Percentiles rank a stretch among this genome's conserved stretches.
phyloP scores from a whole-genome alignment of 2,113 vertebrate species.

The Salvelinus sp. region DNA sequence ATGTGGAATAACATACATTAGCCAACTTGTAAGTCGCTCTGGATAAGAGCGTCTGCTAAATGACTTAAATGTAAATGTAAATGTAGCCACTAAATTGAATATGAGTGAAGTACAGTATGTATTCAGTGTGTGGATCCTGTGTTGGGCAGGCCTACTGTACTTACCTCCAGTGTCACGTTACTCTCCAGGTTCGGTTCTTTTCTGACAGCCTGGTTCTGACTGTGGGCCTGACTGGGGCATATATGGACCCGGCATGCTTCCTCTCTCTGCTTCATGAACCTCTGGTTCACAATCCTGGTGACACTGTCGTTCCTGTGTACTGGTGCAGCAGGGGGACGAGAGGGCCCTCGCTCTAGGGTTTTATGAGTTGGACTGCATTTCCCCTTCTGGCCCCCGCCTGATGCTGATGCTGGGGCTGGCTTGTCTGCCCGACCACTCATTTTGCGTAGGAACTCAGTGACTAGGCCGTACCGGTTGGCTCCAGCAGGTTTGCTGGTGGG shows the following conservation, averaged over 20 bases:
- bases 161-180: slow-evolving; percentile 79
- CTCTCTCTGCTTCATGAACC: slow-evolving; percentile 84
- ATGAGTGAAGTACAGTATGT: not conserved
- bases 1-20: no score
- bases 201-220: slow-evolving; percentile 55
- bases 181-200: slow-evolving; percentile 68
- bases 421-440: slow-evolving; percentile 88
- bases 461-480: slow-evolving; percentile 84
- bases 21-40: no score
- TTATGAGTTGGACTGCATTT: slow-evolving; percentile 59
- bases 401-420: slow-evolving; percentile 44
- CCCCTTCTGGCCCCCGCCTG: slow-evolving; percentile 58
- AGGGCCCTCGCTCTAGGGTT: slow-evolving; percentile 66
- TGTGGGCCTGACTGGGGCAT: slow-evolving; percentile 27
- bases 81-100: not conserved
- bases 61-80: no score
- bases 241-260: slow-evolving; percentile 66
- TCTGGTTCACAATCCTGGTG: slow-evolving; percentile 86
- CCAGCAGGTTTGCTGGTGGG: slow-evolving; percentile 68
- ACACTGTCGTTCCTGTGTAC: slow-evolving; percentile 77
- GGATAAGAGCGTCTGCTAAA: no score
- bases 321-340: slow-evolving; percentile 59
- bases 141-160: slow-evolving; percentile 16
- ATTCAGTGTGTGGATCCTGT: not conserved
- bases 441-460: slow-evolving; percentile 92